A percentile compares a stretch with the other conserved stretches of the same genome.
These are phyloP conservation scores for Drosophila nasuta DNA, from an alignment of 1,140 invertebrate species.

Conservation along the genomic window DNA sequence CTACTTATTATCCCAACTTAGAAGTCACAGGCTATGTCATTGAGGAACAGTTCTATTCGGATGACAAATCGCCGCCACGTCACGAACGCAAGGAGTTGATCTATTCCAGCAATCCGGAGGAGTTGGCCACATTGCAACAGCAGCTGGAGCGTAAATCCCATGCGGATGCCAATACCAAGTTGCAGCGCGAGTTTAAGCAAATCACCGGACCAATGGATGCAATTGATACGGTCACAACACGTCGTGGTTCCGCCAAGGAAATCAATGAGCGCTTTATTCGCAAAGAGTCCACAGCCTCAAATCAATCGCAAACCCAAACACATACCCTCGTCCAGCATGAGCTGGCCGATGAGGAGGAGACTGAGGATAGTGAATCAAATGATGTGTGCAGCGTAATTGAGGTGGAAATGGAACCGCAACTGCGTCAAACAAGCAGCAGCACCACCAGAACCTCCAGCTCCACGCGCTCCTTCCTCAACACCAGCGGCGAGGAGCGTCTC, in stretches of 20 bases:
- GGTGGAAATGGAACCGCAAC: slow-evolving; percentile 71
- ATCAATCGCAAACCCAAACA: slow-evolving; percentile 25
- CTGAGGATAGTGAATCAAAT: slow-evolving; percentile 73
- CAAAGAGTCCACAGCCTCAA: slow-evolving; percentile 63
- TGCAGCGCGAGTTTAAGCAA: slow-evolving; percentile 71
- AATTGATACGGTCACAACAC: slow-evolving; percentile 85
- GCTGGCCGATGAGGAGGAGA: slow-evolving; percentile 58
- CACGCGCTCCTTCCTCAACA: slow-evolving; percentile 88
- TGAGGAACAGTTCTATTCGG: slow-evolving; percentile 88
- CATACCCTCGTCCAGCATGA: slow-evolving; percentile 25
- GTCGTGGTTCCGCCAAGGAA: slow-evolving; percentile 89
- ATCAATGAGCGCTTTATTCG: slow-evolving; percentile 90
- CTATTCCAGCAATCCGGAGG: slow-evolving; percentile 88
- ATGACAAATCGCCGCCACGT: slow-evolving; percentile 88
- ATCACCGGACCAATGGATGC: slow-evolving; percentile 44
- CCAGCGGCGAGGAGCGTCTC: slow-evolving; percentile 86
- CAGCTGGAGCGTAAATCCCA: slow-evolving; percentile 53
- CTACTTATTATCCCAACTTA: neutral
- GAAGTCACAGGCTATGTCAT: slow-evolving; percentile 89
- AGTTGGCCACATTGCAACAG: slow-evolving; percentile 85
- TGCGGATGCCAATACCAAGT: slow-evolving; percentile 52
- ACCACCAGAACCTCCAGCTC: slow-evolving; percentile 49
- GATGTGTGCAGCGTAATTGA: slow-evolving; percentile 75
- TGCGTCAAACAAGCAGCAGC: slow-evolving; percentile 65
- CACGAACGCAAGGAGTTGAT: slow-evolving; percentile 88